Evolutionary conservation across 2,113 vertebrate species (phyloP).

Genomic region (Sinosuthora webbiana): DNA sequence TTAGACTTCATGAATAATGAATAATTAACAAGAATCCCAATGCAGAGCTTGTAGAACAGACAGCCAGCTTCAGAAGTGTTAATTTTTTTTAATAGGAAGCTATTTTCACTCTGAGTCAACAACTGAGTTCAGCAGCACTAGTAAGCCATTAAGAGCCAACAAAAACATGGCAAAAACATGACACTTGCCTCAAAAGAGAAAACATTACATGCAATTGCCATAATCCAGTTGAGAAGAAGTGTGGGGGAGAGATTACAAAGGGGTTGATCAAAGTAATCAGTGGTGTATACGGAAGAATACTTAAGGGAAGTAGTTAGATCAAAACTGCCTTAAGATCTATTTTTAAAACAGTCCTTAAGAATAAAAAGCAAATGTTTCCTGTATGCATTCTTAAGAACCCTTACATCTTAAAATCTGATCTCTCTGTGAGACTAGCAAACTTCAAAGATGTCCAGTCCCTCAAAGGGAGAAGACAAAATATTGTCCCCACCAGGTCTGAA

Average conservation of each 20-base stretch:
- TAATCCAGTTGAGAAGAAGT: background rate
- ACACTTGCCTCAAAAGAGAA: background rate
- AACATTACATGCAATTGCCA: background rate
- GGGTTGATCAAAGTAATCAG: background rate
- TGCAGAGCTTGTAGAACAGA: background rate
- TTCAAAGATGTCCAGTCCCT: background rate
- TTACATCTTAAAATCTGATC: background rate
- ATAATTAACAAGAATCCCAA: background rate
- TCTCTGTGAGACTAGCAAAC: background rate
- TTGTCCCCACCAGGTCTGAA: background rate
- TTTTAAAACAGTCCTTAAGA: constrained; percentile 15
- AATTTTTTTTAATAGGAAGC: constrained; percentile 1
- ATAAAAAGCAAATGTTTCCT: constrained; percentile 45
- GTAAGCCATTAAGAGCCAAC: background rate
- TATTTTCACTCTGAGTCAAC: background rate
- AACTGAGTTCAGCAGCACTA: background rate
- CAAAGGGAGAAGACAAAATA: background rate
- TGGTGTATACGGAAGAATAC: background rate
- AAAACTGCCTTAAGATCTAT: background rate
- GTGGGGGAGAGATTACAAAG: background rate
- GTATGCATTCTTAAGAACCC: background rate
- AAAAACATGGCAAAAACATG: background rate
- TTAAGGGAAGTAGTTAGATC: constrained; percentile 17
- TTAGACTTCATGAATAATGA: background rate
- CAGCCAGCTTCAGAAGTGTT: background rate